phyloP scores from a whole-genome alignment of 2,113 vertebrate genomes.

The Pyrgilauda ruficollis region DNA sequence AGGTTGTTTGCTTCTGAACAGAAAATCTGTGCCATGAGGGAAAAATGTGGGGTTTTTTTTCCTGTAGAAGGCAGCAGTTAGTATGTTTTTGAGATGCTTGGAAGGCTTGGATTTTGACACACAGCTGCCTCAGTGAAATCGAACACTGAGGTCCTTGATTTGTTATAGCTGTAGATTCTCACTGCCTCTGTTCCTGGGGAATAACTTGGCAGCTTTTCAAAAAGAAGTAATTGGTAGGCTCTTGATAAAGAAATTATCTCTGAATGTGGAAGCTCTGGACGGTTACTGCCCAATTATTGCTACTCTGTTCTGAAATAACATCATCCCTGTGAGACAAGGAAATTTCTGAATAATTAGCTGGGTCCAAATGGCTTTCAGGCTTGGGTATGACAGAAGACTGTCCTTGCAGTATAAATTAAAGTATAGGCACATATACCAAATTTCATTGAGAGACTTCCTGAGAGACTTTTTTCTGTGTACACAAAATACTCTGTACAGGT shows the following conservation, averaged over 20 bases:
- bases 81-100: neutral
- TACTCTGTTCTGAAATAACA: neutral
- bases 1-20: neutral
- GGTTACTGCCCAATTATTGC: conserved; percentile 30
- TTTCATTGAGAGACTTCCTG: neutral
- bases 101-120: neutral
- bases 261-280: conserved; percentile 6
- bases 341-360: conserved; percentile 27
- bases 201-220: conserved; percentile 38
- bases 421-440: neutral
- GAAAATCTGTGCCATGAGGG: neutral
- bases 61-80: neutral
- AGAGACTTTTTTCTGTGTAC: neutral
- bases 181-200: neutral
- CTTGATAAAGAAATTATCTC: conserved; percentile 13
- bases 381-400: neutral
- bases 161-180: conserved; percentile 27
- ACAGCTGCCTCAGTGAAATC: neutral
- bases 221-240: conserved; percentile 38
- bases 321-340: neutral
- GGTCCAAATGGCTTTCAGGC: neutral
- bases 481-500: neutral
- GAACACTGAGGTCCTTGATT: conserved; percentile 19
- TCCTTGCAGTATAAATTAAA: neutral
- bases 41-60: neutral